Evolutionary conservation across 1,140 invertebrate species (phyloP).

Genomic region (Drosophila tropicalis): DNA sequence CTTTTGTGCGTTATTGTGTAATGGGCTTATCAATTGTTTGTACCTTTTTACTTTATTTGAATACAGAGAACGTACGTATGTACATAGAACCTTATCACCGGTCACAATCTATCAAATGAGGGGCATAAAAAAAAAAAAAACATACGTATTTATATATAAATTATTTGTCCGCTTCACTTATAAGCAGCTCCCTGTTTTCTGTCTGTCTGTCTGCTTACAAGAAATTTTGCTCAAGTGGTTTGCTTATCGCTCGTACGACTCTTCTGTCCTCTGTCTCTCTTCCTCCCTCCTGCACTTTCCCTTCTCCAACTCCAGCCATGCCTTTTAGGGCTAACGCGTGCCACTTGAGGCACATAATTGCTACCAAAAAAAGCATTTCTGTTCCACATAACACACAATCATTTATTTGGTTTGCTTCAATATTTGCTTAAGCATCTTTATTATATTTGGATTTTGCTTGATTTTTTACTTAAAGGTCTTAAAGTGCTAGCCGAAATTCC

Average conservation of each 20-base stretch:
- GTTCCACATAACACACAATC: conserved; percentile 6
- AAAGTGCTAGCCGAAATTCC: conserved; percentile 4
- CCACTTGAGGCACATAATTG: conserved; percentile 60
- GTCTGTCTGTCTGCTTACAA: conserved; percentile 46
- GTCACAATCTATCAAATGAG: conserved; percentile 57
- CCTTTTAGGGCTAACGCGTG: conserved; percentile 30
- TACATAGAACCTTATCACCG: conserved; percentile 40
- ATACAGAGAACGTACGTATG: conserved; percentile 15
- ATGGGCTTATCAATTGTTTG: conserved; percentile 61
- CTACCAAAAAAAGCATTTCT: conserved; percentile 23
- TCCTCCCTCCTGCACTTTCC: not conserved
- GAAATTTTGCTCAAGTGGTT: conserved; percentile 46
- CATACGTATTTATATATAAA: conserved; percentile 12
- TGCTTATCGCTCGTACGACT: conserved; percentile 17
- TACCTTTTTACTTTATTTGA: conserved; percentile 42
- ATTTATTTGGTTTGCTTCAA: conserved; percentile 41
- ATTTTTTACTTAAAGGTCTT: conserved; percentile 12
- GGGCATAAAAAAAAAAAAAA: conserved; percentile 5
- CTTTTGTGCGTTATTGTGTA: conserved; percentile 28
- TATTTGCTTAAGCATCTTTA: conserved; percentile 41
- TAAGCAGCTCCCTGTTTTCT: conserved; percentile 26
- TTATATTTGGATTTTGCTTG: conserved; percentile 10
- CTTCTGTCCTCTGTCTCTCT: too few species aligned
- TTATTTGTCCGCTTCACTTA: conserved; percentile 41
- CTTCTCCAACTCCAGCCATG: conserved; percentile 9